A percentile compares a stretch with the other conserved stretches of the same genome.
Evolutionary conservation across 2,888 invertebrate species (phyloP).

Genomic region (Aricia artaxerxes): DNA sequence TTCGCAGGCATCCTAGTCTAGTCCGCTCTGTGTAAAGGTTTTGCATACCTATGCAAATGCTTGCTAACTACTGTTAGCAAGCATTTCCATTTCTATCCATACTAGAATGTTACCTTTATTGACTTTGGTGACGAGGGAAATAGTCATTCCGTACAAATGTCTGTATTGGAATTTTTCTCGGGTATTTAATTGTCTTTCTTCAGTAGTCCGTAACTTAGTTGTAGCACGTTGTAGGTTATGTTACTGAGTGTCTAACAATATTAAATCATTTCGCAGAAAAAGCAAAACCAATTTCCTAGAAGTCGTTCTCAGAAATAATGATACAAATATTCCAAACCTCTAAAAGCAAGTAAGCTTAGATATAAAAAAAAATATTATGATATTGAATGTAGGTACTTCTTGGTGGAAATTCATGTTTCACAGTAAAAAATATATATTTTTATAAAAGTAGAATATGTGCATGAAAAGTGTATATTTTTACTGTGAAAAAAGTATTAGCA

Average conservation of each 20-base stretch:
- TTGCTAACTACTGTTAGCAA: neutral
- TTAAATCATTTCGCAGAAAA: neutral
- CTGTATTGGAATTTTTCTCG: neutral
- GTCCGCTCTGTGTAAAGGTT: neutral
- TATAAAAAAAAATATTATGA: too few species aligned
- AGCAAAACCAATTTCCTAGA: neutral
- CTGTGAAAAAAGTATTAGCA: neutral
- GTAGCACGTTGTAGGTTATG: too few species aligned
- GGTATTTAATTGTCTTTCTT: neutral
- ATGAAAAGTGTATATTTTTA: too few species aligned
- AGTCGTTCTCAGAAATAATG: neutral
- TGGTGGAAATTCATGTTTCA: too few species aligned
- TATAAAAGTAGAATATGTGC: too few species aligned
- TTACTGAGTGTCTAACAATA: neutral
- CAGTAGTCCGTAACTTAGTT: neutral
- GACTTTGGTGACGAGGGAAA: neutral
- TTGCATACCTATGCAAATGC: slow-evolving; percentile 1
- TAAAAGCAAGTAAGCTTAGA: too few species aligned
- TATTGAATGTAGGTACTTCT: too few species aligned
- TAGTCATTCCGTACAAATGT: neutral
- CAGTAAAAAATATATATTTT: too few species aligned
- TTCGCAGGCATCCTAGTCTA: neutral
- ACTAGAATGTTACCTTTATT: neutral
- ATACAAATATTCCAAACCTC: neutral
- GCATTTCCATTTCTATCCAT: neutral